These are phyloP conservation scores for Halcyon leucocephala DNA, from an alignment of 2,797 vertebrate species.

Conservation along the genomic window DNA sequence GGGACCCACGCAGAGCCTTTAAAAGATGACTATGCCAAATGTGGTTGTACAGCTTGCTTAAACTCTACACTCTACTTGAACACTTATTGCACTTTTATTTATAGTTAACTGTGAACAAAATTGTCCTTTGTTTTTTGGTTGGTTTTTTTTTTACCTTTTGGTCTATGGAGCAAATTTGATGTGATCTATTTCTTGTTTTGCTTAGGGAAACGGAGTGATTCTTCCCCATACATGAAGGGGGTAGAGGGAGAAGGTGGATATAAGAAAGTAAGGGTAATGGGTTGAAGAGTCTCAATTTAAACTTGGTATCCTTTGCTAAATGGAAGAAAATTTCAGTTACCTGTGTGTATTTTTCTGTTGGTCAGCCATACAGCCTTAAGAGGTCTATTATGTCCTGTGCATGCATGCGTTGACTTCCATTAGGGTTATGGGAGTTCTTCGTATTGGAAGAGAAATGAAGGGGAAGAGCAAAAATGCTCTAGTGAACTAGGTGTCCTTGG, in stretches of 20 bases:
- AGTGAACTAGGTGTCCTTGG: not conserved
- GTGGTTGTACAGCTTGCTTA: conserved; percentile 72
- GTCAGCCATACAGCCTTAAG: conserved; percentile 74
- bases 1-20: conserved; percentile 93
- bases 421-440: conserved; percentile 38
- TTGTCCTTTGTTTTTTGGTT: conserved; percentile 53
- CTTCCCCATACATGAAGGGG: not conserved
- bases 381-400: conserved; percentile 49
- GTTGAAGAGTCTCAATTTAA: conserved; percentile 46
- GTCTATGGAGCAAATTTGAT: conserved; percentile 62
- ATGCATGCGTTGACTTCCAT: not conserved
- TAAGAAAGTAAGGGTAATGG: conserved; percentile 36
- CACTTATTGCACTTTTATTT: conserved; percentile 96
- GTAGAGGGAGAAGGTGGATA: conserved; percentile 14
- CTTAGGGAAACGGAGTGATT: conserved; percentile 32
- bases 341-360: conserved; percentile 18
- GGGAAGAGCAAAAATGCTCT: not conserved
- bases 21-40: conserved; percentile 91
- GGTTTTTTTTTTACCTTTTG: conserved; percentile 53
- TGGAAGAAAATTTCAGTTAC: conserved; percentile 30
- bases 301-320: conserved; percentile 9
- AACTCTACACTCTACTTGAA: conserved; percentile 92
- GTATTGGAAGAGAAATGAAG: not conserved
- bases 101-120: conserved; percentile 81
- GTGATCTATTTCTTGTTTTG: conserved; percentile 46